Evolutionary conservation across 2,888 invertebrate genomes (phyloP).

Genomic region (Tanytarsus gracilentus): DNA sequence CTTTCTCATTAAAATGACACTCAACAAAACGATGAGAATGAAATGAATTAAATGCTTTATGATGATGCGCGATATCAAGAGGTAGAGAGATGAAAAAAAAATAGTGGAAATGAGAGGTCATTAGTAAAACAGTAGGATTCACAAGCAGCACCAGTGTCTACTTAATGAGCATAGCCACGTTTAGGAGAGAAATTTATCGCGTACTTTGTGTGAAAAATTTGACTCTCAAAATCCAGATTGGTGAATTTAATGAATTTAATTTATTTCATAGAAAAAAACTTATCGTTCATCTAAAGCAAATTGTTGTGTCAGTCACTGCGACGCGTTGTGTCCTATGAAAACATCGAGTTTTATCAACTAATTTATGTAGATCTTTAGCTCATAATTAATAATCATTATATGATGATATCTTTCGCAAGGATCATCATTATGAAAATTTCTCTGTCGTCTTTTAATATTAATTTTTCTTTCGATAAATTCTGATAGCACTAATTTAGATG

Average conservation of each 20-base stretch:
- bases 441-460: not conserved
- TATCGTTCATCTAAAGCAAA: constrained; percentile 6
- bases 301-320: not conserved
- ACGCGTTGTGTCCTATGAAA: too few relatives aligned
- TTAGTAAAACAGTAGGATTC: constrained; percentile 23
- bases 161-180: too few relatives aligned
- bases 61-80: not conserved
- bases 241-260: constrained; percentile 18
- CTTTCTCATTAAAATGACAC: too few relatives aligned
- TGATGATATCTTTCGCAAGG: too few relatives aligned
- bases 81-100: not conserved
- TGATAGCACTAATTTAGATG: too few relatives aligned
- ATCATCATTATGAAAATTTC: not conserved
- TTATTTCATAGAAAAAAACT: constrained; percentile 13
- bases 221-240: too few relatives aligned
- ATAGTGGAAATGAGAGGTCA: not conserved
- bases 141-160: too few relatives aligned
- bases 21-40: not conserved
- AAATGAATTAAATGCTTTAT: not conserved
- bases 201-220: too few relatives aligned
- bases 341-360: too few relatives aligned
- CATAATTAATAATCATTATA: too few relatives aligned
- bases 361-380: too few relatives aligned
- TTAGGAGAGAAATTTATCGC: too few relatives aligned
- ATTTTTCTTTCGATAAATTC: not conserved